A percentile compares a stretch with the other conserved stretches of the same genome.
Evolutionary conservation across 2,113 vertebrate genomes (phyloP).

Genomic region (Psilopsiagon aurifrons): DNA sequence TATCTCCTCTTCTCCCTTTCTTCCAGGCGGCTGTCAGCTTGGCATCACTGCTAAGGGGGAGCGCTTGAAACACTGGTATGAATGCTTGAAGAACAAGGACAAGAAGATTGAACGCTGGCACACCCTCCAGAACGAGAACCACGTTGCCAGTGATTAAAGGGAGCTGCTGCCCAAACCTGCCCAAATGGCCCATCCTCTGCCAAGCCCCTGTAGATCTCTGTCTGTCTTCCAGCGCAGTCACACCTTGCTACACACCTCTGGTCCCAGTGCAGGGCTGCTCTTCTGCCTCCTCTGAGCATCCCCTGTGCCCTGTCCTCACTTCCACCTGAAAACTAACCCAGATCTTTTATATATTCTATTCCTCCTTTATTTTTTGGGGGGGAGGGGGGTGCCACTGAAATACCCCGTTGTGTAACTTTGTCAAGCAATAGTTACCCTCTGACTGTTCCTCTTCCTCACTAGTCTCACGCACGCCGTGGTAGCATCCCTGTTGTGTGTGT

Average conservation of each 20-base stretch:
- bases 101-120: conserved; percentile 99
- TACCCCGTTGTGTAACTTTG: background rate
- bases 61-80: conserved; percentile 97
- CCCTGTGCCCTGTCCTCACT: background rate
- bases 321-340: background rate
- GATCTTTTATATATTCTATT: background rate
- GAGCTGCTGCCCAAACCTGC: background rate
- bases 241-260: conserved; percentile 3
- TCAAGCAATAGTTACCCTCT: conserved; percentile 46
- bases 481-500: background rate
- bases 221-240: conserved; percentile 59
- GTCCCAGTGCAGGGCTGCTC: background rate
- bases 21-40: conserved; percentile 87
- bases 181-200: conserved; percentile 32
- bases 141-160: conserved; percentile 86
- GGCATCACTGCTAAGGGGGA: conserved; percentile 96
- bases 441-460: background rate
- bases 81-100: conserved; percentile 98
- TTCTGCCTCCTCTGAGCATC: background rate
- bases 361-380: background rate
- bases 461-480: background rate
- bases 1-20: background rate
- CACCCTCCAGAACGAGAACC: conserved; percentile 89
- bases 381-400: background rate
- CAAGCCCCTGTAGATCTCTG: conserved; percentile 23